Percentiles rank a stretch among this genome's conserved stretches.
phyloP scores from a whole-genome alignment of 1,140 invertebrate genomes.

The Plectus sambesii region DNA sequence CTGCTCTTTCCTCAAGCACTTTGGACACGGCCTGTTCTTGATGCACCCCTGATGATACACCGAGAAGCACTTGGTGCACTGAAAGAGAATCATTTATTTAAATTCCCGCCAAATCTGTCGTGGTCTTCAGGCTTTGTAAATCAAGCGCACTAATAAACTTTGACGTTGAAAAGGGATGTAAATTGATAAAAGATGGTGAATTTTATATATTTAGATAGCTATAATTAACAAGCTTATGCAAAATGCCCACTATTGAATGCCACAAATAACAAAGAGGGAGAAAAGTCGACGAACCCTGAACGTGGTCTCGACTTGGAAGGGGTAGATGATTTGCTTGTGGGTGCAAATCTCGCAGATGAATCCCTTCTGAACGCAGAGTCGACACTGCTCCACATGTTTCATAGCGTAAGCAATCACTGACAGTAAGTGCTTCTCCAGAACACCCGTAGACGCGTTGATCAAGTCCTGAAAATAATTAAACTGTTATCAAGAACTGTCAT shows the following conservation, averaged over 20 bases:
- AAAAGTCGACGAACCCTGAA: slow-evolving; percentile 39
- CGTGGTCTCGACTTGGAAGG: slow-evolving; percentile 47
- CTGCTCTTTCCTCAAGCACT: no score
- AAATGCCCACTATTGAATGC: no score
- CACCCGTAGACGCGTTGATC: slow-evolving; percentile 43
- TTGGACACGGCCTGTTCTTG: slow-evolving; percentile 16
- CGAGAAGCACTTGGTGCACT: slow-evolving; percentile 26
- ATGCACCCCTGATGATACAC: slow-evolving; percentile 20
- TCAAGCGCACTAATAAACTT: no score
- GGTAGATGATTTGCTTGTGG: slow-evolving; percentile 47
- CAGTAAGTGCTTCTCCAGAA: slow-evolving; percentile 37
- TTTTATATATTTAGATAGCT: no score
- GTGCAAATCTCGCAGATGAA: slow-evolving; percentile 49
- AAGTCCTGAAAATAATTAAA: slow-evolving; percentile 42
- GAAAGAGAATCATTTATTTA: slow-evolving; percentile 10
- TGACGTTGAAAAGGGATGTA: no score
- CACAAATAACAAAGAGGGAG: no score
- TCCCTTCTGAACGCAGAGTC: slow-evolving; percentile 47
- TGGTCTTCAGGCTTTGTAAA: no score
- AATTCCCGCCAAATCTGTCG: no score
- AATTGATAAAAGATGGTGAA: no score
- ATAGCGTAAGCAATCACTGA: slow-evolving; percentile 45
- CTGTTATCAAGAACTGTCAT: slow-evolving; percentile 6
- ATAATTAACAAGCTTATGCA: no score
- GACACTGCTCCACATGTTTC: slow-evolving; percentile 47